phyloP scores from a whole-genome alignment of 2,888 invertebrate species.

The Andrena chrysosceles region DNA sequence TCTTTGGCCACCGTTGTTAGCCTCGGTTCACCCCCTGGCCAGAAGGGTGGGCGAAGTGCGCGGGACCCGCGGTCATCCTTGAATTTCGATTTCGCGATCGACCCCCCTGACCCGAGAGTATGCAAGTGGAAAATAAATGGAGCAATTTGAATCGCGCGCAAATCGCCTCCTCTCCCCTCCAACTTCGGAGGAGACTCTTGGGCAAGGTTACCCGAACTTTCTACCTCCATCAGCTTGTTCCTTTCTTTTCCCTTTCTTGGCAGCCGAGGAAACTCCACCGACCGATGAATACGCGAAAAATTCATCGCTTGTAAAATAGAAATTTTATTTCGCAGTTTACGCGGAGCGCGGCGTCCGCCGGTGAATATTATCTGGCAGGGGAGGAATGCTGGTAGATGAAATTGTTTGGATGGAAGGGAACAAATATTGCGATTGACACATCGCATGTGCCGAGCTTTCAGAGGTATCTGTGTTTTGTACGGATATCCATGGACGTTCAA shows the following conservation, averaged over 20 bases:
- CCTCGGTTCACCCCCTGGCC: not conserved
- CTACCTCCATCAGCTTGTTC: not conserved
- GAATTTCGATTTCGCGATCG: slow-evolving; percentile 53
- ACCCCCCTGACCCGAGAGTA: not conserved
- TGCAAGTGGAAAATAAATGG: slow-evolving; percentile 49
- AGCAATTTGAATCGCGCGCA: slow-evolving; percentile 47
- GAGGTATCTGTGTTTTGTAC: not conserved
- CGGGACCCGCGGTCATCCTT: slow-evolving; percentile 27
- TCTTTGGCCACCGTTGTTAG: slow-evolving; percentile 54
- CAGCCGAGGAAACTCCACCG: slow-evolving; percentile 16
- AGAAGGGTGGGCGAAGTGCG: not conserved
- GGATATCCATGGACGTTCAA: not conserved
- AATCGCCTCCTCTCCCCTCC: not conserved
- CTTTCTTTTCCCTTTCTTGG: not conserved
- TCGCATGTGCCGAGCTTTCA: not conserved
- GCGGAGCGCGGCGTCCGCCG: not conserved
- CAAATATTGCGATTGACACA: slow-evolving; percentile 5
- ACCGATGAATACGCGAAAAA: slow-evolving; percentile 25
- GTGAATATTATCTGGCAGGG: not conserved
- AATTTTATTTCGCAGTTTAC: not conserved
- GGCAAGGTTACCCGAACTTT: slow-evolving; percentile 42
- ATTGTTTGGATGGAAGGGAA: not conserved
- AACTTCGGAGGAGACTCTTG: slow-evolving; percentile 19
- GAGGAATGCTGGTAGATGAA: not conserved
- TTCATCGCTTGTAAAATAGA: not conserved